Percentiles rank a stretch among this genome's conserved stretches.
Evolutionary conservation across 2,113 vertebrate species (phyloP).

Genomic region (Tragelaphus scriptus): DNA sequence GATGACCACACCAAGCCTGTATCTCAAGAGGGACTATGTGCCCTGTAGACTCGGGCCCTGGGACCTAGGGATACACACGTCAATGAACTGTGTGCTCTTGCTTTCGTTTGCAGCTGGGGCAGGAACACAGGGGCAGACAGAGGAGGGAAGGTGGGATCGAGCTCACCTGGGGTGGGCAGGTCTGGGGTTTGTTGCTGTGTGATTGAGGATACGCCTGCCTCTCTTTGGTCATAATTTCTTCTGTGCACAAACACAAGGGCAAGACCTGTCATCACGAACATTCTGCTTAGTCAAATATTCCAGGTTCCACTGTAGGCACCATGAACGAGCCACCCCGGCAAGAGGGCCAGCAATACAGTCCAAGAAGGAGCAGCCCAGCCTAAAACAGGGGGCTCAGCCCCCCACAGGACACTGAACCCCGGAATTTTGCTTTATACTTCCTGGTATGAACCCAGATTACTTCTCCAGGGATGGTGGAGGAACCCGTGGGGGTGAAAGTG

Average conservation of each 20-base stretch:
- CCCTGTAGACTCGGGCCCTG: neutral
- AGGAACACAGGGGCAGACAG: rapidly evolving
- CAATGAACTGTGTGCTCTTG: rapidly evolving
- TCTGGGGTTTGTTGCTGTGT: neutral
- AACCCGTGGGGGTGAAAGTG: rapidly evolving
- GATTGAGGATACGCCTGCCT: too few species aligned
- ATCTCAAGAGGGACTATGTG: neutral
- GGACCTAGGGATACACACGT: rapidly evolving
- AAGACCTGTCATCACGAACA: neutral
- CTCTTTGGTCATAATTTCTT: neutral
- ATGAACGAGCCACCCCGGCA: neutral
- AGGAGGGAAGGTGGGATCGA: rapidly evolving
- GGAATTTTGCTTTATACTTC: neutral
- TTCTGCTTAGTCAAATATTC: neutral
- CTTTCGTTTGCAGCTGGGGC: neutral
- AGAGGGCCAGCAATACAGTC: too few species aligned
- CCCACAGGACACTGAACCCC: rapidly evolving
- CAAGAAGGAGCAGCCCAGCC: neutral
- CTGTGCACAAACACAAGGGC: neutral
- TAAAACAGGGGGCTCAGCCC: neutral
- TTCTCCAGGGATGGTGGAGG: neutral
- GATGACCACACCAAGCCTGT: neutral
- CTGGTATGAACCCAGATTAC: neutral
- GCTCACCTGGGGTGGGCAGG: rapidly evolving
- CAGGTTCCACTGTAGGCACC: neutral